Evolutionary conservation across 2,113 vertebrate genomes (phyloP), one percentile per base, ranked within the genome.

Genomic region (Aphelocoma coerulescens): DNA sequence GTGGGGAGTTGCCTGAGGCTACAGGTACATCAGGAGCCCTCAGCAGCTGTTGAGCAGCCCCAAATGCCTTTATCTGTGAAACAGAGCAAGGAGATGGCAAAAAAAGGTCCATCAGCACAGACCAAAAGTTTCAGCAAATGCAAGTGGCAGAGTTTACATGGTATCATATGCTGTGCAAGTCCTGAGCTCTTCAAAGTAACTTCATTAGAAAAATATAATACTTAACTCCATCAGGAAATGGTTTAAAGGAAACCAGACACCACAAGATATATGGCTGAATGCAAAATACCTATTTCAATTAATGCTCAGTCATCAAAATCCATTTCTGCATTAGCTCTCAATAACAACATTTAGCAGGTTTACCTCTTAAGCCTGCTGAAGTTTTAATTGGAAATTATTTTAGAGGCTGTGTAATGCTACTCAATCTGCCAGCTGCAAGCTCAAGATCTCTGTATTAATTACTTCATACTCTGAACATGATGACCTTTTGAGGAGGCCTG

Each of bases 191-290:
- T 74, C 63, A 18, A 58, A 67, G 30, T 59, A 83, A 92, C 48
- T 80, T 66, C 28, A 89, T 74, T 74, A 73, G 43, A 59, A 69
- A 88, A 91, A 52, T 51, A 4, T 39, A 91, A 82, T 37, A 39
- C 19, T 63, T 80, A 84, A 74, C 57, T 74, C 43, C 88, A 78
- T 22, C 83, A 86, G 59, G 46, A 94, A 83, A 85, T 8, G 55
- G 51, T 46, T 90, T 54, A 46, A 76, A 83, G 51, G 91, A 83
- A 95, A 91, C 52, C 52, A 84, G 83, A 95, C 39, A 71, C 68
- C 54, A 39, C 35, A 65, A 66, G 58, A 80, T 28, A 54, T 17
- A 30, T 1, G 3, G 30, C 75, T 92, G 80, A 62, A 86, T 24
- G 27, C 68, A 89, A 80, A 94, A 84, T 3, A 89, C 68, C 7